Conservation (phyloP, 2,888 invertebrate species). For the Cheilosia variabilis region DNA sequence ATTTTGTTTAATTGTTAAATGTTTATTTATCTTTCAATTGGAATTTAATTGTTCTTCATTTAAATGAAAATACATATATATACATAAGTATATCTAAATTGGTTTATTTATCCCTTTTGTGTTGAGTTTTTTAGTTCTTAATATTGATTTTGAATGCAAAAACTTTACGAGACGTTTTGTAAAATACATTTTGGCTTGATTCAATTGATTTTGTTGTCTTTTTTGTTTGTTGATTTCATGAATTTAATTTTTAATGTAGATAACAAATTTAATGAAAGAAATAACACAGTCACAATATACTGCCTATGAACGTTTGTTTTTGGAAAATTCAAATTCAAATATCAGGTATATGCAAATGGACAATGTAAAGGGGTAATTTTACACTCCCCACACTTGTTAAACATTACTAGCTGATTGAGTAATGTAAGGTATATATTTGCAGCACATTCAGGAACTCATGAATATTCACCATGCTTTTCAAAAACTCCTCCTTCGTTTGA, state of each 20-base stretch:
- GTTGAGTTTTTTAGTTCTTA: constrained; percentile 3
- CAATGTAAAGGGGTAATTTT: constrained; percentile 65
- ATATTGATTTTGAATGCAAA: constrained; percentile 54
- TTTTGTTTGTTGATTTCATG: not conserved
- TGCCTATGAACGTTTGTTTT: constrained; percentile 38
- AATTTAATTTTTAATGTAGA: constrained; percentile 25
- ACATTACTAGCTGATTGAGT: constrained; percentile 40
- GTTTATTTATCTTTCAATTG: constrained; percentile 24
- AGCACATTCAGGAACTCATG: constrained; percentile 53
- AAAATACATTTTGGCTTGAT: constrained; percentile 56
- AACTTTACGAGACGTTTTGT: constrained; percentile 30
- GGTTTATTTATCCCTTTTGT: constrained; percentile 6
- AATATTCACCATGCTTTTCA: constrained; percentile 62
- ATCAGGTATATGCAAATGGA: constrained; percentile 58
- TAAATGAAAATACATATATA: not conserved
- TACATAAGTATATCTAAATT: constrained; percentile 3
- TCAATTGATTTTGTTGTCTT: constrained; percentile 21
- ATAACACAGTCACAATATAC: constrained; percentile 28
- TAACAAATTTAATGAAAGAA: constrained; percentile 13
- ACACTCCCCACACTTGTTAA: constrained; percentile 40
- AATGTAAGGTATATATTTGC: constrained; percentile 43
- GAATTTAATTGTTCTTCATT: constrained; percentile 9
- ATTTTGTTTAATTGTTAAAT: constrained; percentile 27
- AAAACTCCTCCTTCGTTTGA: constrained; percentile 36
- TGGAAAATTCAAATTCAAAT: constrained; percentile 18